These are phyloP conservation scores for Rhineura floridana DNA, from an alignment of 2,113 vertebrate genomes.

Conservation along the genomic window DNA sequence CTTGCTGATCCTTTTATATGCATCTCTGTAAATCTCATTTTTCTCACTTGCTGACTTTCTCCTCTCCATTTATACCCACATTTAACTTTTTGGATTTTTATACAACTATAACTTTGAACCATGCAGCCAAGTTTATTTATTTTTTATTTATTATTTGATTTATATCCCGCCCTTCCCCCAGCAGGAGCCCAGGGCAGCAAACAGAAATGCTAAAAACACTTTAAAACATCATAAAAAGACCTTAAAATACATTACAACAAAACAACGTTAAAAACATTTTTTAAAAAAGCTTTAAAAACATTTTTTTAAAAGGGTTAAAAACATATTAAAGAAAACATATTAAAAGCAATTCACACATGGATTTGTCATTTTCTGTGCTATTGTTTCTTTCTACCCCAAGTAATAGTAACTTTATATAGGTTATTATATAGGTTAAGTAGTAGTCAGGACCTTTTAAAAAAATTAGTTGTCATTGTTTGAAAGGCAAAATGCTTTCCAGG, in stretches of 20 bases:
- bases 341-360: too few species aligned
- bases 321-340: too few species aligned
- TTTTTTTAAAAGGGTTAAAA: too few species aligned
- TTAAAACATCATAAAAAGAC: too few species aligned
- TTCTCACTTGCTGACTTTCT: neutral
- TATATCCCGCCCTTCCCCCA: too few species aligned
- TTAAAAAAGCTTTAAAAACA: too few species aligned
- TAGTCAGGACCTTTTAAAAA: neutral
- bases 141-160: too few species aligned
- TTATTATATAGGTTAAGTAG: neutral
- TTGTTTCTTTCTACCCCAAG: slow-evolving; percentile 30
- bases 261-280: too few species aligned
- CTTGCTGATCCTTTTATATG: neutral
- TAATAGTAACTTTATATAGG: slow-evolving; percentile 7
- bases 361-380: neutral
- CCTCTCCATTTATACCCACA: neutral
- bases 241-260: too few species aligned
- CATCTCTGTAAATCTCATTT: neutral
- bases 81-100: neutral
- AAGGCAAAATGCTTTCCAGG: slow-evolving; percentile 44
- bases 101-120: accelerated
- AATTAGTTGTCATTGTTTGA: slow-evolving; percentile 21
- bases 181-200: too few species aligned
- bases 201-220: too few species aligned
- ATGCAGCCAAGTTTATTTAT: neutral